These are phyloP conservation scores for Nebria ingens DNA, from an alignment of 1,140 invertebrate species.

Conservation along the genomic window DNA sequence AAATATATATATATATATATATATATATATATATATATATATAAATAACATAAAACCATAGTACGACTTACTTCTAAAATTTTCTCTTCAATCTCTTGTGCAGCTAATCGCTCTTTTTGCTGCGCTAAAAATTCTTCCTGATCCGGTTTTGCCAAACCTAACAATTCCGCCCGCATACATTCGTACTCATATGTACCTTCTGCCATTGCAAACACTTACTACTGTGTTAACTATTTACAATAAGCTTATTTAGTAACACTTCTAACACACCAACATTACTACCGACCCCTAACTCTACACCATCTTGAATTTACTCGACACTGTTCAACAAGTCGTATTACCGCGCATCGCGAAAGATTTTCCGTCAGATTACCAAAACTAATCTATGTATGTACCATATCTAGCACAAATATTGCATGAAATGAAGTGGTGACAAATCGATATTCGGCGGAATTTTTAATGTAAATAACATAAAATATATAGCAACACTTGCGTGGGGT, in stretches of 20 bases:
- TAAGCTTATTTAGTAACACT: neutral
- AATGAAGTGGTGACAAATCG: no score
- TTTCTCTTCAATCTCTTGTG: slow-evolving; percentile 30
- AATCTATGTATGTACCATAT: no score
- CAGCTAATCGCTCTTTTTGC: slow-evolving; percentile 23
- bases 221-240: neutral
- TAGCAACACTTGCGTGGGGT: no score
- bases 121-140: slow-evolving; percentile 51
- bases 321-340: no score
- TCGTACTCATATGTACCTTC: slow-evolving; percentile 57
- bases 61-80: slow-evolving; percentile 23
- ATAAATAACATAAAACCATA: neutral
- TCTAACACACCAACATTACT: neutral
- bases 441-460: no score
- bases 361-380: no score
- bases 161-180: slow-evolving; percentile 59
- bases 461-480: no score
- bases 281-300: neutral
- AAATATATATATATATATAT: neutral
- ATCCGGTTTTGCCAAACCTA: slow-evolving; percentile 53
- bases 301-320: no score
- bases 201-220: slow-evolving; percentile 32
- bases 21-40: neutral
- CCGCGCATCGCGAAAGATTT: no score
- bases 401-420: no score